Percentiles rank a stretch among this genome's conserved stretches.
phyloP scores from a whole-genome alignment of 2,113 vertebrate genomes.

The Aldabrachelys gigantea region DNA sequence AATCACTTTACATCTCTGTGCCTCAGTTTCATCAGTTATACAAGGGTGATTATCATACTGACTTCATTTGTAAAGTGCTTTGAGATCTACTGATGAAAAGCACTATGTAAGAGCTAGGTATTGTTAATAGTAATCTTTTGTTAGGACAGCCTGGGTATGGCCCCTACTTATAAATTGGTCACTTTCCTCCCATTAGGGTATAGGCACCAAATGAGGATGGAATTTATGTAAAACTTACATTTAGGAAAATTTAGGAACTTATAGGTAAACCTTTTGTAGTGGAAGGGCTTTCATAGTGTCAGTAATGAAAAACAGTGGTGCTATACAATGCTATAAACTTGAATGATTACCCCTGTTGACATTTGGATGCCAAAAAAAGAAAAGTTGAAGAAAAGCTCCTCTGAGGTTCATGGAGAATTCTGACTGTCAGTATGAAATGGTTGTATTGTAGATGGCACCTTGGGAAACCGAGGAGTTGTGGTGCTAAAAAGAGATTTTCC shows the following conservation, averaged over 20 bases:
- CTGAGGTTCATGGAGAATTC: neutral
- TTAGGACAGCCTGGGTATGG: neutral
- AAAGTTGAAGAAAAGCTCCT: neutral
- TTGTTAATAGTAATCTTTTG: neutral
- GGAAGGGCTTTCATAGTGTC: neutral
- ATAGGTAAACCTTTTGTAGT: neutral
- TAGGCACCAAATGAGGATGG: neutral
- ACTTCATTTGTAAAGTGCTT: neutral
- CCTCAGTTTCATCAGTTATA: neutral
- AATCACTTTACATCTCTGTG: neutral
- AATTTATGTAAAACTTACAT: neutral
- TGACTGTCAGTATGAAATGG: neutral
- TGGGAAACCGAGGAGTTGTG: neutral
- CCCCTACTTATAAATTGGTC: neutral
- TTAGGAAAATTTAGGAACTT: neutral
- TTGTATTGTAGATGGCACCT: neutral
- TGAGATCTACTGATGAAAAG: neutral
- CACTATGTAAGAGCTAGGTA: neutral
- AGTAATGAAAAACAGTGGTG: neutral
- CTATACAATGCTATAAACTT: neutral
- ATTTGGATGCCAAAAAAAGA: neutral
- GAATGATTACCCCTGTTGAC: neutral
- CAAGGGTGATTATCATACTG: neutral
- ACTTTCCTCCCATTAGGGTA: neutral
- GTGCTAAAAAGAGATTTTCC: neutral